Conservation (phyloP, 2,797 vertebrate species). For the Liasis olivaceus region DNA sequence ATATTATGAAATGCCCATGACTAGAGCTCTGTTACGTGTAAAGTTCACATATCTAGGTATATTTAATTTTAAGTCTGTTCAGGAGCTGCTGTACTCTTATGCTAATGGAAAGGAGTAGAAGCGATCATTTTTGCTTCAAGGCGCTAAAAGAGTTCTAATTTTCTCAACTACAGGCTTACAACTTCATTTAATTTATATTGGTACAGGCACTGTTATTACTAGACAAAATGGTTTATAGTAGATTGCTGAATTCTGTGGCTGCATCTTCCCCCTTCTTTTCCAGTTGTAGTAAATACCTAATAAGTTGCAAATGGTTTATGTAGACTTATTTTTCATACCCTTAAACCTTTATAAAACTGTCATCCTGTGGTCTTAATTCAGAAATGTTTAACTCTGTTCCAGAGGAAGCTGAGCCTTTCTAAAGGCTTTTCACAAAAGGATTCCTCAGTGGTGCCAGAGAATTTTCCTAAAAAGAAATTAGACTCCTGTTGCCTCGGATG, state of each 20-base stretch:
- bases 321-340: neutral
- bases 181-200: constrained; percentile 27
- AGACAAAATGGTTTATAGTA: neutral
- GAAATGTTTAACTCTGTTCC: neutral
- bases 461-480: neutral
- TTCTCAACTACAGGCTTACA: constrained; percentile 12
- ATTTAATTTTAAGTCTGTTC: constrained; percentile 67
- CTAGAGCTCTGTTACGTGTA: constrained; percentile 56
- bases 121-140: neutral
- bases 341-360: neutral
- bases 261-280: neutral
- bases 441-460: neutral
- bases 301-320: rapidly evolving
- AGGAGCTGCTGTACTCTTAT: constrained; percentile 43
- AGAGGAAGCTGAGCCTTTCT: neutral
- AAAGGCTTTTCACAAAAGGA: neutral
- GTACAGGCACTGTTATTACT: neutral
- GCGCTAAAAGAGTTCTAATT: constrained; percentile 42
- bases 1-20: constrained; percentile 68
- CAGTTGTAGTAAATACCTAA: rapidly evolving
- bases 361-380: neutral
- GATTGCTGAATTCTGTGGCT: neutral
- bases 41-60: constrained; percentile 65
- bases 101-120: constrained; percentile 1
- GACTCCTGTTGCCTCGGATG: neutral